Conservation (phyloP, 2,113 vertebrate genomes). For the Zingel zingel region DNA sequence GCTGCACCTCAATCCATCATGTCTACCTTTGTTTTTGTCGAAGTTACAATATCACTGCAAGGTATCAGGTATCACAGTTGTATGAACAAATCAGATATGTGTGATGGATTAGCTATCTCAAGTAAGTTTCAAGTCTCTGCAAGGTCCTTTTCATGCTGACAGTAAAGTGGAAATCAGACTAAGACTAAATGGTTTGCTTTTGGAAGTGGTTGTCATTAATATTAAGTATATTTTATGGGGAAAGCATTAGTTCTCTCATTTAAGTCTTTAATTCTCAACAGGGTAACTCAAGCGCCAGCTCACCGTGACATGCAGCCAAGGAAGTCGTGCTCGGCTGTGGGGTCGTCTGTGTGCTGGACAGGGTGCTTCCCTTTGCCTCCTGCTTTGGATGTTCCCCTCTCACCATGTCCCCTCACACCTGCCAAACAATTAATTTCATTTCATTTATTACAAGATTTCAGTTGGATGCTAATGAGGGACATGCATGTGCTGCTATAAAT, state of each 20-base stretch:
- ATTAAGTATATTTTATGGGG: neutral
- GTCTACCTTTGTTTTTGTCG: neutral
- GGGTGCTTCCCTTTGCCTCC: slow-evolving; percentile 84
- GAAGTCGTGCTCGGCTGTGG: slow-evolving; percentile 91
- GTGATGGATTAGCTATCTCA: neutral
- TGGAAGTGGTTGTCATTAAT: neutral
- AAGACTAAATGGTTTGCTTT: neutral
- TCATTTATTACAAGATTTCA: no score
- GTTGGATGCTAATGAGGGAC: neutral
- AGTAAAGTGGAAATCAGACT: neutral
- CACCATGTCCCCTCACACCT: slow-evolving; percentile 85
- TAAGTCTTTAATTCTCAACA: no score
- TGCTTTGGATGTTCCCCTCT: slow-evolving; percentile 77
- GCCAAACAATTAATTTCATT: neutral
- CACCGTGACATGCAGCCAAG: slow-evolving; percentile 98
- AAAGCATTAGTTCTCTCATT: neutral
- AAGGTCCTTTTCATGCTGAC: slow-evolving; percentile 6
- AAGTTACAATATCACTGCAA: neutral
- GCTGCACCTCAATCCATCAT: neutral
- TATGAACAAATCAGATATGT: neutral
- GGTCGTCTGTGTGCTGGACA: slow-evolving; percentile 76
- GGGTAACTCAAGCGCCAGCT: slow-evolving; percentile 43
- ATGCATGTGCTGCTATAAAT: neutral
- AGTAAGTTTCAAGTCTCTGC: neutral
- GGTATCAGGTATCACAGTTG: no score